Base-by-base conservation (phyloP, 2,888 invertebrate genomes). In the Teleogryllus oceanicus region DNA sequence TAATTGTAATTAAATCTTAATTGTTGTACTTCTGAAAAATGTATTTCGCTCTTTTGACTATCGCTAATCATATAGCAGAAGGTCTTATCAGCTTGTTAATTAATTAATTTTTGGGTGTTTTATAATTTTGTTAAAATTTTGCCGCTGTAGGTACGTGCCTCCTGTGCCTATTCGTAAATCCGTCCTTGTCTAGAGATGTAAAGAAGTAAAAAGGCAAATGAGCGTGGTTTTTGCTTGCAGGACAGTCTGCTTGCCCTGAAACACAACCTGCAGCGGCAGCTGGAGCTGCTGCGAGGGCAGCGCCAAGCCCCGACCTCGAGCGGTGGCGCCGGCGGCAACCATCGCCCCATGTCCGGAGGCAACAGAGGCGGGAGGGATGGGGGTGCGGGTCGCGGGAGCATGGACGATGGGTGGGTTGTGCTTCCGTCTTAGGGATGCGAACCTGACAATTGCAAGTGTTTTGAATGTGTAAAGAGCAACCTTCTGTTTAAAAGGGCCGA, bases 191-290 rank as follows among this genome's bases (percentile, higher is more conserved):
- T 24, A 24, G 24, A 24, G 24, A 24, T 2, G 24, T 24, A 24
- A 24, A 24, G 24, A 24, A 2, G 24, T 24, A 24, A 3, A 24
- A 21, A 2, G 24, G 24, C 24, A 24, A 24, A 24, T 24, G 3
- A 24, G 3, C 5, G 78, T 81, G 74, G 79, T 76, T 82, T 82
- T 79, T 81, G 79, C 80, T 88, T 87, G 13, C 88, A 92, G 92
- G 92, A 93, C 85, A 92, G 92, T 80, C 87, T 94, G 83, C 88
- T 91, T 84, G 90, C 92, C 85, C 88, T 93, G 24, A 92, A 92
- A 86, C 89, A 90, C 84, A 91, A 91, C 83, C 87, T 94, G 76
- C 91, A 91, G 84, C 90, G 90, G 83, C 93, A 94, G 85, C 87
- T 92, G 83, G 90, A 92, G 84, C 86, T 88, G 76, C 87, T 89